Base-by-base conservation (phyloP, 1,140 invertebrate species). In the Pinna nobilis region DNA sequence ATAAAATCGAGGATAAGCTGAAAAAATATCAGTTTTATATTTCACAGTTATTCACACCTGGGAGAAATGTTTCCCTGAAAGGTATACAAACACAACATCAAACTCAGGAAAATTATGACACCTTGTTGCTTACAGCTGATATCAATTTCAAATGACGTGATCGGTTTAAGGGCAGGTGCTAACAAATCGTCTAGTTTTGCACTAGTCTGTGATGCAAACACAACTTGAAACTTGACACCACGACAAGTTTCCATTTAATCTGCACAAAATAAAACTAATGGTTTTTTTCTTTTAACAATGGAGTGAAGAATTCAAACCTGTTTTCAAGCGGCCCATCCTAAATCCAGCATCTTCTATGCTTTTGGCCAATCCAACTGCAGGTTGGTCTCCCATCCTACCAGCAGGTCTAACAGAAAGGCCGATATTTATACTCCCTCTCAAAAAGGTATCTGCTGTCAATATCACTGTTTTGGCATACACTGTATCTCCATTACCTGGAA, bases 361-460 rank as follows among this genome's bases (percentile, higher is more conserved):
- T 77, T 94, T 91, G 2, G 95, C 95, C 63, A 98, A 90, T 1
- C 93, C 95, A 79, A 96, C 92, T 2, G 96, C 92, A 1, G 96
- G 93, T 75, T 92, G 92, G 88, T 98, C 97, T 9, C 94, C 95
- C 3, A 97, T 90, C 78, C 97, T 89, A 3, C 97, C 97, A 69
- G 96, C 96, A n/a, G 95, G 94, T 70, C 89, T 90, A 20, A 91
- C 90, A 69, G 95, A 92, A 61, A 95, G 87, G 15, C 97, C 97
- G 76, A 96, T 94, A 87, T 96, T 96, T 51, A 98, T 97, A 84
- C 94, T 92, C 1, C 94, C 97, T 70, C 95, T 92, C 25, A 98
- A 89, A 90, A 98, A 98, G n/a, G 97, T 98, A 18, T 97, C 97
- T 0, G 96, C 97, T 33, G 97, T 97, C 76, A 98, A 92, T 3